phyloP scores from a whole-genome alignment of 2,888 invertebrate genomes.

The Timema cristinae region DNA sequence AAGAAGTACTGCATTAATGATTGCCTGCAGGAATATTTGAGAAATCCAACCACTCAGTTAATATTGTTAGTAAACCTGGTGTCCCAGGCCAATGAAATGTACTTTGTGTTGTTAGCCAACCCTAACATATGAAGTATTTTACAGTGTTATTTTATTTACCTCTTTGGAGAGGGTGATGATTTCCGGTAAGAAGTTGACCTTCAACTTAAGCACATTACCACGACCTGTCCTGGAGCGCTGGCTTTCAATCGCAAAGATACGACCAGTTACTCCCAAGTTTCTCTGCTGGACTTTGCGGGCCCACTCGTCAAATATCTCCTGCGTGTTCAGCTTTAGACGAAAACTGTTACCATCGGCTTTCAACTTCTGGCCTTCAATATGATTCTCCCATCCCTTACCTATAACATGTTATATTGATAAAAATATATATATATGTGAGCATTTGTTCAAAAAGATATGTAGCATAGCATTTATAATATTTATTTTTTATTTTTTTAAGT shows the following conservation, averaged over 20 bases:
- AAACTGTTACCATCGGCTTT: constrained; percentile 99
- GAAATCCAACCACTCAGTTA: no score
- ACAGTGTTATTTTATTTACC: constrained; percentile 47
- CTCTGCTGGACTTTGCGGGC: constrained; percentile 89
- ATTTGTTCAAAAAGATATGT: no score
- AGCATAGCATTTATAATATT: no score
- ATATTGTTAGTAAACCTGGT: no score
- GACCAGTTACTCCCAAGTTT: constrained; percentile 88
- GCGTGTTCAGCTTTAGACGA: constrained; percentile 90
- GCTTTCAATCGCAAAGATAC: constrained; percentile 87
- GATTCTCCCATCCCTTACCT: constrained; percentile 98
- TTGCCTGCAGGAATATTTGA: no score
- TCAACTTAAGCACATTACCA: constrained; percentile 77
- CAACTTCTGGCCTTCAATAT: constrained; percentile 95
- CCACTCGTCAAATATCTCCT: constrained; percentile 99
- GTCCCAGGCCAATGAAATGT: not conserved
- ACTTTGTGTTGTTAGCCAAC: not conserved
- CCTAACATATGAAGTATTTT: not conserved
- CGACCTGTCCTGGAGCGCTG: constrained; percentile 66
- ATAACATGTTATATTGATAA: not conserved
- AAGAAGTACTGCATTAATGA: no score
- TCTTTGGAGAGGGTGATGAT: constrained; percentile 98
- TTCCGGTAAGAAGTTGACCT: constrained; percentile 94
- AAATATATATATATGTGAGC: no score
- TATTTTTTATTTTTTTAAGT: no score